Evolutionary conservation across 2,797 vertebrate species (phyloP), one percentile per base, ranked within the genome.

Genomic region (Periparus ater): DNA sequence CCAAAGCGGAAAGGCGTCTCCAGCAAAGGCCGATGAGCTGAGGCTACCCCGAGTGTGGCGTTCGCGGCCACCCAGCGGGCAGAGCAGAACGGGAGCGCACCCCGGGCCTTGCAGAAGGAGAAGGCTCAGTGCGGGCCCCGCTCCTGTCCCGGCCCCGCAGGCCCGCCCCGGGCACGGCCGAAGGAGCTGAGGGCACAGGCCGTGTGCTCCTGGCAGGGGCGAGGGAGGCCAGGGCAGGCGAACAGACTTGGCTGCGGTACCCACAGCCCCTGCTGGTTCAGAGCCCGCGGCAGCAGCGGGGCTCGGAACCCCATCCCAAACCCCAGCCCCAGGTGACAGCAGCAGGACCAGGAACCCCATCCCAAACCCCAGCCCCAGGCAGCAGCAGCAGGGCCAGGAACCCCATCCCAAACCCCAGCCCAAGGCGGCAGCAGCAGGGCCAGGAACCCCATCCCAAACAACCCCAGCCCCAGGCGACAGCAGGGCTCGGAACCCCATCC

Each of bases 51-150:
- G 8, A 8, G 11, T 7, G 51, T 2, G 9, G 34, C 5, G 18
- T 3, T 11, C 61, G 27, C 42, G 16, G 4, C 6, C 17, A 5
- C 53, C 9, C 3, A 5, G 7, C 5, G 32, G 12, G 26, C 2
- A 17, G 57, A 6, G 48, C 57, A 5, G 38, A 32, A 6, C 6
- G 14, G 48, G 29, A 40, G 67, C 27, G 19, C 68, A 11, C 3
- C 26, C 17, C 21, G 32, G 17, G 21, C 26, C 13, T 3, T 9
- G 23, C 29, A 11, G 40, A 4, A 4, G 12, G 32, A 45, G 57
- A 14, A 22, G 20, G 5, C 27, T 15, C 27, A 27, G 42, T 2
- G 7, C 15, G 8, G n/a, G 29, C 42, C n/a, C 27, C 8, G 48
- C 38, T 71, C 4, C 57, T 22, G 38, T 10, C 9, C 34, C 19